These are phyloP conservation scores for Amia ocellicauda DNA, from an alignment of 2,113 vertebrate species.

Conservation along the genomic window DNA sequence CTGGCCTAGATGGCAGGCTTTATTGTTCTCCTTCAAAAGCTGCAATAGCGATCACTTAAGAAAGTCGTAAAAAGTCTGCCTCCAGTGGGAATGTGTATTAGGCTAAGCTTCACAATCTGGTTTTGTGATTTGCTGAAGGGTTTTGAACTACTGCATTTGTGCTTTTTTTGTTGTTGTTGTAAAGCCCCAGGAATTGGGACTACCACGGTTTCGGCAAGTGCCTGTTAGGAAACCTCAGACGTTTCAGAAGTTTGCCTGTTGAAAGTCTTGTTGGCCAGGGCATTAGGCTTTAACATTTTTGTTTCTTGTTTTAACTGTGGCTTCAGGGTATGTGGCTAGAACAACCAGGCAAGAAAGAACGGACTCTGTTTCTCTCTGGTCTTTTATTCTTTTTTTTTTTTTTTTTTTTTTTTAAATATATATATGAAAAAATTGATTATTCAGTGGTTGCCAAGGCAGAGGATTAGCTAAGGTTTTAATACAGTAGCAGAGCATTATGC, in stretches of 20 bases:
- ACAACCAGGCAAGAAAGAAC: neutral
- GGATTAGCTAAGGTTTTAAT: constrained; percentile 10
- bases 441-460: constrained; percentile 9
- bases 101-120: neutral
- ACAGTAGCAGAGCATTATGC: constrained; percentile 1
- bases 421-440: neutral
- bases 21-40: neutral
- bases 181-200: neutral
- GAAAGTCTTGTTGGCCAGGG: neutral
- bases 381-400: constrained; percentile 16
- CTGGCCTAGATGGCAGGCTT: neutral
- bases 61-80: neutral
- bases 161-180: neutral
- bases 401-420: too few species aligned
- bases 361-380: neutral
- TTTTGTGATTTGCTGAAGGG: neutral
- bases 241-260: neutral
- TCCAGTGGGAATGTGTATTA: neutral
- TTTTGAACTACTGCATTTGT: neutral
- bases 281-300: neutral
- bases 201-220: neutral
- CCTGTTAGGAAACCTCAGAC: neutral
- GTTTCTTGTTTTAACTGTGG: neutral
- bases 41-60: neutral
- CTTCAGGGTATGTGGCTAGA: constrained; percentile 8